Conservation (phyloP, 2,888 invertebrate species). For the Eulithis prunata region DNA sequence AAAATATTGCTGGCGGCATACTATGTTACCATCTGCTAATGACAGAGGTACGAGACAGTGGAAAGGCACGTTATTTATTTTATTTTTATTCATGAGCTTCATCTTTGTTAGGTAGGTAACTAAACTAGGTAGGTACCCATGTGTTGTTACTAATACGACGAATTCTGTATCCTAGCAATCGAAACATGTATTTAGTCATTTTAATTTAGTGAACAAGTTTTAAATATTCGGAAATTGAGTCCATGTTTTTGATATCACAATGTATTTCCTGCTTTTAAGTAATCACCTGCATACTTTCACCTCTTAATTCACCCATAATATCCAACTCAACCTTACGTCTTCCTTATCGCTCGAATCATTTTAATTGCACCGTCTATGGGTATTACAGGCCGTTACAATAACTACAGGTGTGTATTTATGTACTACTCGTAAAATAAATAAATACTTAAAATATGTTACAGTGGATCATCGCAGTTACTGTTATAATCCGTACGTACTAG, state of each 20-base stretch:
- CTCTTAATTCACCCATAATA: conserved; percentile 8
- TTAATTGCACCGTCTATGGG: conserved; percentile 29
- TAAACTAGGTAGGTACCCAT: too few species aligned
- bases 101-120: neutral
- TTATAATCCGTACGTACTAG: neutral
- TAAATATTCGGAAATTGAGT: conserved; percentile 1
- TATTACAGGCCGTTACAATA: conserved; percentile 30
- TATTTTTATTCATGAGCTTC: conserved; percentile 15
- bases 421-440: neutral
- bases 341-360: conserved; percentile 30
- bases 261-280: conserved; percentile 20
- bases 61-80: conserved; percentile 22
- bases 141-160: too few species aligned
- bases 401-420: conserved; percentile 14
- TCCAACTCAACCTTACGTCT: conserved; percentile 16
- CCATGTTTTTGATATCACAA: conserved; percentile 1
- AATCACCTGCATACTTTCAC: conserved; percentile 16
- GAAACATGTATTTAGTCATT: too few species aligned
- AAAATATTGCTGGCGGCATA: conserved; percentile 22
- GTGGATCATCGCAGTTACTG: neutral
- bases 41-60: conserved; percentile 18
- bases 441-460: conserved; percentile 1
- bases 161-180: too few species aligned
- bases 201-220: too few species aligned
- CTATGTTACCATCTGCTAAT: conserved; percentile 26